Conservation (phyloP, 2,888 invertebrate species). For the Lithophane ornitopus region DNA sequence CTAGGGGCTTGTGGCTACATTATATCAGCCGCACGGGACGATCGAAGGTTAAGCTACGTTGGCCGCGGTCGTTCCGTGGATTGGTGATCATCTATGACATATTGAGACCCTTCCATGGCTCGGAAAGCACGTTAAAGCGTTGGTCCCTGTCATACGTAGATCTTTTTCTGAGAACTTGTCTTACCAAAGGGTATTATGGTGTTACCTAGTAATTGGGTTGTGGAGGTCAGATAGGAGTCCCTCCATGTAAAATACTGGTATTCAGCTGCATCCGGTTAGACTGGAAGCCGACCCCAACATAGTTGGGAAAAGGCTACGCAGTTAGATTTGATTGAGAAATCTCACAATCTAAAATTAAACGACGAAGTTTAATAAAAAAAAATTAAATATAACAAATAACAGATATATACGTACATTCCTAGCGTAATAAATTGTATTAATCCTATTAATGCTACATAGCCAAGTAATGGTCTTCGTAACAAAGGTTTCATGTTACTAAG, state of each 20-base stretch:
- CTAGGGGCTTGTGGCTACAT: background rate
- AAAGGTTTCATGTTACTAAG: conserved; percentile 73
- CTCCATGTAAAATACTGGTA: background rate
- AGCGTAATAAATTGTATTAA: conserved; percentile 69
- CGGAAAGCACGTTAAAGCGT: no score
- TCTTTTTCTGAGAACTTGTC: background rate
- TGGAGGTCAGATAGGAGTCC: background rate
- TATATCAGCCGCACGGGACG: background rate
- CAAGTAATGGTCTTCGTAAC: conserved; percentile 71
- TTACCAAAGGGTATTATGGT: background rate
- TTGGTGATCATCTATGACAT: background rate
- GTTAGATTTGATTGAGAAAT: background rate
- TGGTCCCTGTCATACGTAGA: background rate
- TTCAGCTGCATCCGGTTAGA: background rate
- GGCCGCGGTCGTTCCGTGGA: background rate
- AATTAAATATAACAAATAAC: background rate
- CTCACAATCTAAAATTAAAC: conserved; percentile 7
- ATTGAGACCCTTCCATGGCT: background rate
- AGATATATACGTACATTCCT: conserved; percentile 71
- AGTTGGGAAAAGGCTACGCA: background rate
- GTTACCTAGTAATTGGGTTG: background rate
- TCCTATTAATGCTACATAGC: conserved; percentile 68
- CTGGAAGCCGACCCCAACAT: background rate
- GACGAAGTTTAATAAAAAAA: background rate
- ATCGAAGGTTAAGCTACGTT: background rate